A percentile compares a stretch with the other conserved stretches of the same genome.
phyloP scores from a whole-genome alignment of 1,140 invertebrate genomes.

The Phthorimaea operculella region DNA sequence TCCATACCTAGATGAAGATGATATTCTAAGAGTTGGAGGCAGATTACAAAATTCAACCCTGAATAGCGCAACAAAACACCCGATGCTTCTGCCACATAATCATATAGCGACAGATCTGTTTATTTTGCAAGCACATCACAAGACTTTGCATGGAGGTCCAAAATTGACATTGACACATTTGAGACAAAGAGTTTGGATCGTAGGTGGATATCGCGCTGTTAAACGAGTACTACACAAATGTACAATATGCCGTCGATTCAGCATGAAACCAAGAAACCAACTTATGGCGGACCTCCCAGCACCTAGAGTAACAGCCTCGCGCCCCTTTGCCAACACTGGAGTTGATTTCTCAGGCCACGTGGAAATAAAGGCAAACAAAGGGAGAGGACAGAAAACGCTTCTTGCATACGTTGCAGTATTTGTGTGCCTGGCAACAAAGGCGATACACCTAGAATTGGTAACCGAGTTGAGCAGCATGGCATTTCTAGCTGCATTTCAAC shows the following conservation, averaged over 20 bases:
- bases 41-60: constrained; percentile 29
- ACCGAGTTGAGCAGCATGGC: constrained; percentile 13
- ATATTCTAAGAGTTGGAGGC: constrained; percentile 43
- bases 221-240: constrained; percentile 17
- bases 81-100: constrained; percentile 14
- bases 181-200: constrained; percentile 19
- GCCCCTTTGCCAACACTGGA: constrained; percentile 20
- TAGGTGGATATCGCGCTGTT: constrained; percentile 15
- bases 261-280: constrained; percentile 8
- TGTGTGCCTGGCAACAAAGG: constrained; percentile 13
- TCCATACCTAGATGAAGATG: constrained; percentile 42
- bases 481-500: constrained; percentile 38
- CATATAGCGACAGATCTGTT: constrained; percentile 11
- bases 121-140: constrained; percentile 15
- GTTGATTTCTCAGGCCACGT: constrained; percentile 19
- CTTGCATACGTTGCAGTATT: constrained; percentile 23
- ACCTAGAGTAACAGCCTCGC: constrained; percentile 15
- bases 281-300: constrained; percentile 23
- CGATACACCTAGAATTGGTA: constrained; percentile 27
- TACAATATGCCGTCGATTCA: constrained; percentile 15
- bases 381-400: not conserved
- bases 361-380: not conserved
- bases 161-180: constrained; percentile 17
- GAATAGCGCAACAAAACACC: constrained; percentile 9
- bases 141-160: constrained; percentile 15